These are phyloP conservation scores for Latrodectus elegans DNA, from an alignment of 2,888 invertebrate species.

Conservation along the genomic window DNA sequence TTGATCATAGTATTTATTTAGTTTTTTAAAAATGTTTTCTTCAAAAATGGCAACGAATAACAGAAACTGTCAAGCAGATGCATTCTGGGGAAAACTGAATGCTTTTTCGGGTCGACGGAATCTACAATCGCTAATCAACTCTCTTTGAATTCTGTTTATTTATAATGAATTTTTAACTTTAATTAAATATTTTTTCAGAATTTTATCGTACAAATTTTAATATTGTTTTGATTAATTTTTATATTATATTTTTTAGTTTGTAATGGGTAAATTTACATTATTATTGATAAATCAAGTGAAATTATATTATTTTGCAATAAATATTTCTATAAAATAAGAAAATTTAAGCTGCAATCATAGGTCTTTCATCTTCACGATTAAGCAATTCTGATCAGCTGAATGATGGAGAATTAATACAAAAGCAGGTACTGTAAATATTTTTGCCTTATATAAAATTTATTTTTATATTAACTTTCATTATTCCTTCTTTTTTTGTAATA, in stretches of 20 bases:
- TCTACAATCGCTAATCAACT: conserved; percentile 34
- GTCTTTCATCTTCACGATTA: conserved; percentile 24
- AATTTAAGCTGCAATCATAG: conserved; percentile 23
- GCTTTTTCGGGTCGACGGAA: conserved; percentile 59
- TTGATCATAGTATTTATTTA: too few relatives aligned
- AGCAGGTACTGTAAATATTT: conserved; percentile 27
- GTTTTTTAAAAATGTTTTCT: too few relatives aligned
- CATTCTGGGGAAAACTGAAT: conserved; percentile 57
- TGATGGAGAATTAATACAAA: conserved; percentile 50
- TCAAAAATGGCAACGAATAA: neutral
- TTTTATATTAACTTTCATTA: too few relatives aligned
- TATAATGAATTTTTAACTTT: conserved; percentile 5
- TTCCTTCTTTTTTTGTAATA: too few relatives aligned
- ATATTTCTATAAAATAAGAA: neutral
- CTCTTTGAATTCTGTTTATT: conserved; percentile 46
- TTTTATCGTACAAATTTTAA: neutral
- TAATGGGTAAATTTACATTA: neutral
- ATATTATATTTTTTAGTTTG: neutral
- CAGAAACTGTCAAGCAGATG: neutral
- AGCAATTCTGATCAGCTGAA: conserved; percentile 6
- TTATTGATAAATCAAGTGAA: conserved; percentile 8
- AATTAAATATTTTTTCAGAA: neutral
- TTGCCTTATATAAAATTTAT: neutral
- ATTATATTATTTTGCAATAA: conserved; percentile 42
- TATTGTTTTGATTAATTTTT: neutral